Percentiles rank a stretch among this genome's conserved stretches.
Evolutionary conservation across 92 coral and sea anemone species (phyloP).

Genomic region (Palythoa grandis): DNA sequence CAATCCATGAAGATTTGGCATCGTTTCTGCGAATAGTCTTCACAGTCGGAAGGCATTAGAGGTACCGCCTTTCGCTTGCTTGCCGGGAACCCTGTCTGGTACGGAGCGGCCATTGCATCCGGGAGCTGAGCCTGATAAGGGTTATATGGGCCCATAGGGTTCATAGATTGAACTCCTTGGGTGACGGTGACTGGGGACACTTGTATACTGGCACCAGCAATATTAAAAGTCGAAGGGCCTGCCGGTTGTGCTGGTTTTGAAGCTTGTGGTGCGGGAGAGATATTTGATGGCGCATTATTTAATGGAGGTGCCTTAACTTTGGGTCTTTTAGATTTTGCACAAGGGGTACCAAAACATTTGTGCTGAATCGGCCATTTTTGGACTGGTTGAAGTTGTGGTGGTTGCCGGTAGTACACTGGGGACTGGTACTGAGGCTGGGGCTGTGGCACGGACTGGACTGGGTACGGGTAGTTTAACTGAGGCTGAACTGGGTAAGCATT

Average conservation of each 20-base stretch:
- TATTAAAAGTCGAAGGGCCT: slow-evolving; percentile 60
- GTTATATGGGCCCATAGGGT: slow-evolving; percentile 28
- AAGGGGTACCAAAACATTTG: slow-evolving; percentile 29
- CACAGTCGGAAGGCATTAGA: slow-evolving; percentile 72
- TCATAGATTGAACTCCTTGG: slow-evolving; percentile 22
- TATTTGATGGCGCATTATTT: slow-evolving; percentile 3
- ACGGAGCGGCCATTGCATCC: slow-evolving; percentile 3
- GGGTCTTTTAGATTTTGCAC: slow-evolving; percentile 14
- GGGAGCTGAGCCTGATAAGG: slow-evolving; percentile 38
- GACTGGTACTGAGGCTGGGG: background rate
- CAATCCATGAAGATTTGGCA: slow-evolving; percentile 87
- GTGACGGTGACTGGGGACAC: slow-evolving; percentile 56
- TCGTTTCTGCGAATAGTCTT: slow-evolving; percentile 64
- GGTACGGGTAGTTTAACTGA: slow-evolving; percentile 17
- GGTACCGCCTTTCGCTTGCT: slow-evolving; percentile 36
- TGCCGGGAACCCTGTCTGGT: slow-evolving; percentile 32
- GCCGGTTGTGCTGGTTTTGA: slow-evolving; percentile 26
- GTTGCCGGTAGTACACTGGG: slow-evolving; percentile 15
- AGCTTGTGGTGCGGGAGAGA: slow-evolving; percentile 23
- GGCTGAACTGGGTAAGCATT: background rate
- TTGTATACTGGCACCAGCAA: slow-evolving; percentile 65
- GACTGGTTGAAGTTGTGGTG: background rate
- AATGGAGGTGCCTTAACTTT: background rate
- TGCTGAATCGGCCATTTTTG: slow-evolving; percentile 38
- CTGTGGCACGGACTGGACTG: background rate